Percentiles rank a stretch among this genome's conserved stretches.
These are phyloP conservation scores for Idaea dimidiata DNA, from an alignment of 2,888 invertebrate genomes.

Conservation along the genomic window DNA sequence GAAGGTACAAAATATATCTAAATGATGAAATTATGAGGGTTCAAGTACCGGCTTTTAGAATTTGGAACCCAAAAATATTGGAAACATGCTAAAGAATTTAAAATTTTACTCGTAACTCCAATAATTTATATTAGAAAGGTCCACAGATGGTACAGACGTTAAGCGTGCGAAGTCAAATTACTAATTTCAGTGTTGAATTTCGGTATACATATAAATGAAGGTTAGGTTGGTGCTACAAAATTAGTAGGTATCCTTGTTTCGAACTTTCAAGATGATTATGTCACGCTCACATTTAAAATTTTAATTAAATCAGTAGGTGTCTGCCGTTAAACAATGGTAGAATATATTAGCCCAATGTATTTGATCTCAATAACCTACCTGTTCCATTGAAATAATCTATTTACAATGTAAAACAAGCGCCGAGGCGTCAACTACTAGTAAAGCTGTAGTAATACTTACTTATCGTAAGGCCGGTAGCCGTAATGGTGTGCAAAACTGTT, in stretches of 20 bases:
- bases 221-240: neutral
- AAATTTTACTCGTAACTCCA: neutral
- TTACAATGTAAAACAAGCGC: no score
- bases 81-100: neutral
- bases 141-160: neutral
- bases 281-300: neutral
- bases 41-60: neutral
- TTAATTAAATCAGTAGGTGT: neutral
- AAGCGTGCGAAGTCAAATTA: neutral
- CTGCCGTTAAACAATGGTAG: neutral
- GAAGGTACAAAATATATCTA: neutral
- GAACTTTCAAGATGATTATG: neutral
- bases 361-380: no score
- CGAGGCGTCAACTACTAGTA: no score
- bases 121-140: neutral
- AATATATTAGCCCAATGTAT: neutral
- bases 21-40: neutral
- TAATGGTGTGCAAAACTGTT: constrained; percentile 96
- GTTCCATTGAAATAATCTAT: no score
- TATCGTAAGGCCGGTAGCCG: constrained; percentile 94
- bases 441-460: constrained; percentile 64
- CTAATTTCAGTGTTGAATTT: neutral
- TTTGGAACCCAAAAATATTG: neutral
- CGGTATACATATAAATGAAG: neutral
- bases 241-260: neutral